These are phyloP conservation scores for Mylabris phalerata DNA, from an alignment of 1,140 invertebrate genomes.

Conservation along the genomic window DNA sequence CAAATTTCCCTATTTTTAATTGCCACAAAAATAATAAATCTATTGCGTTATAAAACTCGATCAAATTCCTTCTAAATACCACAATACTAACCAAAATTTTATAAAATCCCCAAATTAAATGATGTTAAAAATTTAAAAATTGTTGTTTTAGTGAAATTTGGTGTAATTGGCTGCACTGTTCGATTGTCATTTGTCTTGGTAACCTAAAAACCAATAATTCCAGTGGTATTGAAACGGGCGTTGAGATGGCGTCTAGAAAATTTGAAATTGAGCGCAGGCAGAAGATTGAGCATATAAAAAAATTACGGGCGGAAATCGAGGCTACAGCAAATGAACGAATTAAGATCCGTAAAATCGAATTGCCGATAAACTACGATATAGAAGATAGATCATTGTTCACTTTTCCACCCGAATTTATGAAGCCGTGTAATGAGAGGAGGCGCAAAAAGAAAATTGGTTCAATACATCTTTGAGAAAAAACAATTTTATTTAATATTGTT, in stretches of 20 bases:
- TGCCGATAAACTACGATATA: slow-evolving; percentile 49
- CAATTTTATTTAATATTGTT: slow-evolving; percentile 21
- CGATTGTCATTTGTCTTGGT: slow-evolving; percentile 5
- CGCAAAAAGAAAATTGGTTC: slow-evolving; percentile 28
- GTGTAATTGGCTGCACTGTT: neutral
- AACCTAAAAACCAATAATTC: slow-evolving; percentile 1
- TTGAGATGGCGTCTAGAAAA: slow-evolving; percentile 5
- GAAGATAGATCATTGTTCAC: slow-evolving; percentile 47
- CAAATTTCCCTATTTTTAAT: neutral
- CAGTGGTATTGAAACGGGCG: neutral
- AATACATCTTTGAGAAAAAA: slow-evolving; percentile 21
- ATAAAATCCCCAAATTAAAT: too few relatives aligned
- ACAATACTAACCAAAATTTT: too few relatives aligned
- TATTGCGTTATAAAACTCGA: too few relatives aligned
- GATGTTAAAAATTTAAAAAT: too few relatives aligned
- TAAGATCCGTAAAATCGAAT: slow-evolving; percentile 45
- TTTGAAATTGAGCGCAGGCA: slow-evolving; percentile 33
- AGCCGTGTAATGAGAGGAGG: slow-evolving; percentile 37
- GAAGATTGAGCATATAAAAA: slow-evolving; percentile 34
- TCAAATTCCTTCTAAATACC: too few relatives aligned
- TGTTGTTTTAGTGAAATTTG: neutral
- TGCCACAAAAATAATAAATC: too few relatives aligned
- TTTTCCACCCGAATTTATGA: slow-evolving; percentile 47
- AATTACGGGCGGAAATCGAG: slow-evolving; percentile 35
- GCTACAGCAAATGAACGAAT: slow-evolving; percentile 34